Evolutionary conservation across 2,888 invertebrate genomes (phyloP), one percentile per base, ranked within the genome.

Genomic region (Ariolimax columbianus): DNA sequence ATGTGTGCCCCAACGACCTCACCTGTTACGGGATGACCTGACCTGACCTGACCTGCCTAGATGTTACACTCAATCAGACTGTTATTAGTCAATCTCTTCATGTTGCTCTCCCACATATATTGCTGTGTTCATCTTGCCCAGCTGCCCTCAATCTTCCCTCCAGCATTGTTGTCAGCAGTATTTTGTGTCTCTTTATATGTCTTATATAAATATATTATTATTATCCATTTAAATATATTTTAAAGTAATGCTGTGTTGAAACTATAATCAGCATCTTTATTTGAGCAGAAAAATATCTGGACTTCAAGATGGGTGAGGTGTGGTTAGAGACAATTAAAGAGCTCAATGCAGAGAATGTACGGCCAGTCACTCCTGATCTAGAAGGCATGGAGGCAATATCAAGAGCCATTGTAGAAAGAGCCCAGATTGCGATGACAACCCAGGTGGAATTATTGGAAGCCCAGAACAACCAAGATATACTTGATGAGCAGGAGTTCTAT

Each of bases 231-330:
- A n/a, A n/a, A n/a, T n/a, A n/a, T n/a, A n/a, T n/a, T n/a, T n/a
- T n/a, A n/a, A n/a, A 4, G 3, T 63, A 30, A 63, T 63, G n/a
- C 63, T 30, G 23, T n/a, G 4, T n/a, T 11, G 2, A 63, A 30
- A 30, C n/a, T 30, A 30, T 17, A 38, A 23, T 70, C 40, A 23
- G 26, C 33, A 47, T 68, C 33, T 80, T 26, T 51, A 33, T 82
- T 36, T 33, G 30, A 36, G 36, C 51, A 85, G 93, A 94, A 88
- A 93, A 94, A 88, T 94, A 94, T 89, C 88, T 94, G 33, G 94
- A 94, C 88, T 93, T 94, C 86, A 94, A 94, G 93, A 89, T 93
- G 89, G 94, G 94, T 68, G 94, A 94, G 83, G 94, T 94, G n/a
- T 94, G 94, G 93, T 91, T 90, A 33, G 94, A 94, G 88, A 89